These are phyloP conservation scores for Anthrax anthrax DNA, from an alignment of 2,888 invertebrate genomes.

Conservation along the genomic window DNA sequence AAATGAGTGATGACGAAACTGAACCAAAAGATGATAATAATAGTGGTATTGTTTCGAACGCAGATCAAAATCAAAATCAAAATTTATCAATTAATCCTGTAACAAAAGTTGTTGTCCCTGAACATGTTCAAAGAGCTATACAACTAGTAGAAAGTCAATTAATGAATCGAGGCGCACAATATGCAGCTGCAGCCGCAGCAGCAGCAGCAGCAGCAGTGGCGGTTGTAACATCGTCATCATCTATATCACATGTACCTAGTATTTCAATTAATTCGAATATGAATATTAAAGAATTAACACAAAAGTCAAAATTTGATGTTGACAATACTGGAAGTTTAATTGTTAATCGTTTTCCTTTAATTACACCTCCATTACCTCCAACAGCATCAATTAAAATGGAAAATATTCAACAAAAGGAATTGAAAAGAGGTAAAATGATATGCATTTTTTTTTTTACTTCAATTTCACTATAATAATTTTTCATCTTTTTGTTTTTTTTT, in stretches of 20 bases:
- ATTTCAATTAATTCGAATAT: neutral
- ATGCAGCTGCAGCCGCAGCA: constrained; percentile 10
- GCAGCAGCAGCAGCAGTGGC: neutral
- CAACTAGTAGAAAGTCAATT: constrained; percentile 29
- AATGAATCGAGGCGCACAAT: constrained; percentile 23
- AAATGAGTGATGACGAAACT: constrained; percentile 58
- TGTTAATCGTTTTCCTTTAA: constrained; percentile 2
- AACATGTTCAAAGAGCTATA: constrained; percentile 30
- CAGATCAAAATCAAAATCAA: constrained; percentile 7
- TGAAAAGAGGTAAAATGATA: constrained; percentile 2
- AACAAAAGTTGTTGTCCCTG: constrained; percentile 19
- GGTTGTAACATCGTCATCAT: no score
- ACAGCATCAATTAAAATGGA: constrained; percentile 1
- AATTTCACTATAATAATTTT: no score
- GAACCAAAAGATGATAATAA: constrained; percentile 13
- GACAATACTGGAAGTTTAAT: constrained; percentile 14
- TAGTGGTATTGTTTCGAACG: constrained; percentile 4
- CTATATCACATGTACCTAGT: neutral
- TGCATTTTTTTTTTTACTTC: neutral
- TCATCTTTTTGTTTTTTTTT: neutral
- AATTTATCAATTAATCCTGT: neutral
- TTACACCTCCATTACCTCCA: constrained; percentile 9
- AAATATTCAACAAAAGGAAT: constrained; percentile 4
- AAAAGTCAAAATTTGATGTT: constrained; percentile 15
- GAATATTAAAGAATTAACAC: neutral